These are phyloP conservation scores for Malacoraja senta DNA, from an alignment of 2,797 vertebrate species.

Conservation along the genomic window DNA sequence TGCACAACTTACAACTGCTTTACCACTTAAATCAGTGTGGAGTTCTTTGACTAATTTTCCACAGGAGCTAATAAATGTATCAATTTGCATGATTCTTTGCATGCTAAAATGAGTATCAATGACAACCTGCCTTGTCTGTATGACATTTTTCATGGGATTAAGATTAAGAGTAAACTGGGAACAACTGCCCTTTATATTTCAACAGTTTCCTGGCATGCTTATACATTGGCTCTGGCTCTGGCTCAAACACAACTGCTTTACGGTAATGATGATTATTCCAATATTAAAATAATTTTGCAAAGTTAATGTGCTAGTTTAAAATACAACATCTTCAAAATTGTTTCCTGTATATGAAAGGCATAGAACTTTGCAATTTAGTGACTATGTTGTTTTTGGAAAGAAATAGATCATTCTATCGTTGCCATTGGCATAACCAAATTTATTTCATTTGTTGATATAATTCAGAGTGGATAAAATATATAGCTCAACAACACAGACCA, in stretches of 20 bases:
- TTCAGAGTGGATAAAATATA: neutral
- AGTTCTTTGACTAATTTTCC: conserved; percentile 2
- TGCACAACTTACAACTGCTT: neutral
- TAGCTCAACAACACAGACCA: neutral
- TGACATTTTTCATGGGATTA: conserved; percentile 3
- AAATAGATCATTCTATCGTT: neutral
- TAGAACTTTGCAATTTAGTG: neutral
- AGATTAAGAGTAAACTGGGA: neutral
- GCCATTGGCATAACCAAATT: conserved; percentile 15
- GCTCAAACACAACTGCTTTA: conserved; percentile 19
- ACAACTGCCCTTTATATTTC: conserved; percentile 25
- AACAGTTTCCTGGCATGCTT: conserved; percentile 16
- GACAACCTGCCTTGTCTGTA: neutral
- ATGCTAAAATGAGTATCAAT: neutral
- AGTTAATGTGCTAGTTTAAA: conserved; percentile 14
- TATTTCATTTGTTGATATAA: neutral
- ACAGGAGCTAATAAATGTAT: neutral
- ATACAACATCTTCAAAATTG: conserved; percentile 22
- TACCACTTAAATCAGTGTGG: neutral
- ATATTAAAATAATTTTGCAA: conserved; percentile 17
- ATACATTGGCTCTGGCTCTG: neutral
- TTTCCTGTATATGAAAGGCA: conserved; percentile 8
- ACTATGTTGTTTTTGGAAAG: conserved; percentile 13
- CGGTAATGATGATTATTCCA: conserved; percentile 4
- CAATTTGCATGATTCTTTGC: neutral